Percentiles rank a stretch among this genome's conserved stretches.
These are phyloP conservation scores for Loxodonta africana DNA, from an alignment of 2,113 vertebrate species.

Conservation along the genomic window DNA sequence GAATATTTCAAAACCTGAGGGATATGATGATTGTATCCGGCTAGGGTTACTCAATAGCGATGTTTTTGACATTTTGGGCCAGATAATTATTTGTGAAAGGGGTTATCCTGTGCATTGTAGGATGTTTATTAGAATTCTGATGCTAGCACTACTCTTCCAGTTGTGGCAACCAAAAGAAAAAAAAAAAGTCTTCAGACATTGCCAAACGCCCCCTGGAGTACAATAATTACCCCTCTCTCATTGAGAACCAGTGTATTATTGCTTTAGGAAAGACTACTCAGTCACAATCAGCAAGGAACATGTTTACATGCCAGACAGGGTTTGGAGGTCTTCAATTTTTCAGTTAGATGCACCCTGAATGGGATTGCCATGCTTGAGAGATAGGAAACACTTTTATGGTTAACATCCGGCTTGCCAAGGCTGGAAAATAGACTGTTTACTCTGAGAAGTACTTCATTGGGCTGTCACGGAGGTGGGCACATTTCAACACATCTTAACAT, in stretches of 20 bases:
- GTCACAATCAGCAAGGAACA: background rate
- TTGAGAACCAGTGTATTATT: background rate
- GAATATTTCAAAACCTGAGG: background rate
- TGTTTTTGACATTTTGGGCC: background rate
- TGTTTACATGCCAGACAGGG: background rate
- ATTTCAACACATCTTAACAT: background rate
- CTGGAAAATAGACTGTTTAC: background rate
- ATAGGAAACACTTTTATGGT: background rate
- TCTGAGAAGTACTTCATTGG: background rate
- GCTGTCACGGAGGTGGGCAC: background rate
- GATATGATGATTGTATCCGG: background rate
- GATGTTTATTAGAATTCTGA: background rate
- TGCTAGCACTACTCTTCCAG: rapidly evolving
- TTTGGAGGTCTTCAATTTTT: background rate
- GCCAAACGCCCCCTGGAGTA: background rate
- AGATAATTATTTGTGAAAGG: background rate
- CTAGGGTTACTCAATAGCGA: background rate
- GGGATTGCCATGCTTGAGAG: background rate
- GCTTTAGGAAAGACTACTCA: background rate
- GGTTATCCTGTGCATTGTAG: background rate
- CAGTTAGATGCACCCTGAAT: background rate
- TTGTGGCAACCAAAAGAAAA: background rate
- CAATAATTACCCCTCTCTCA: background rate
- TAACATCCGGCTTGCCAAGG: background rate
- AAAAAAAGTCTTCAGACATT: background rate